Base-by-base conservation (phyloP, 2,113 vertebrate genomes). In the Ciconia boyciana region DNA sequence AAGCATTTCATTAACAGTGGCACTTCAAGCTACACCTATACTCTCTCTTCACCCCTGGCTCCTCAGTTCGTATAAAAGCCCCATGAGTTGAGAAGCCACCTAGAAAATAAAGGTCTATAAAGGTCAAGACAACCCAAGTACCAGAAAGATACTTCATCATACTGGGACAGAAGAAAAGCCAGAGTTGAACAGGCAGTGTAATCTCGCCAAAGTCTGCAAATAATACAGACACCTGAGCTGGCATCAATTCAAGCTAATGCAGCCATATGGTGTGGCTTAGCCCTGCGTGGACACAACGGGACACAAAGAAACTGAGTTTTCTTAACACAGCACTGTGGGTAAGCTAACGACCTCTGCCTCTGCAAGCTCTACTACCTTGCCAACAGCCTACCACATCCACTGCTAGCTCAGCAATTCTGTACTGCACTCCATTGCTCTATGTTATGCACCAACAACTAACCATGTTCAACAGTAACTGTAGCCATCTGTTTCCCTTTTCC, bases 401-500 rank as follows among this genome's bases (percentile, higher is more conserved):
- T 52, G 79, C 78, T 49, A 91, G 78, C 82, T 87, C 91, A 93
- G 91, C 91, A 90, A 7, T 20, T 52, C 90, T 31, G 25, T 6
- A 9, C 92, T 22, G 31, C 65, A 15, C 85, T 68, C 7, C 60
- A 6, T 16, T 41, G 81, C 81, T 60, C 17, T 1, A 6, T 13
- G 34, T 9, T 21, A 46, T 2, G 55, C 78, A 89, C n/a, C 84
- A 72, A 16, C 66, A 65, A 15, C 79, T 44, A 90, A 13, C 75
- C 49, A n/a, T 7, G 26, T 58, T 48, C 86, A 84, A 57, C 78
- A 77, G 61, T 6, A 70, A 84, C 89, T 76, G 44, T 71, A 95
- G 93, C 94, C 95, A 95, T 93, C 89, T 94, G 91, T 31, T 88
- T 83, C 91, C 78, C 62, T 87, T 32, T 77, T 43, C 78, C 95